Evolutionary conservation across 2,888 invertebrate genomes (phyloP).

Genomic region (Hecatera dysodea): DNA sequence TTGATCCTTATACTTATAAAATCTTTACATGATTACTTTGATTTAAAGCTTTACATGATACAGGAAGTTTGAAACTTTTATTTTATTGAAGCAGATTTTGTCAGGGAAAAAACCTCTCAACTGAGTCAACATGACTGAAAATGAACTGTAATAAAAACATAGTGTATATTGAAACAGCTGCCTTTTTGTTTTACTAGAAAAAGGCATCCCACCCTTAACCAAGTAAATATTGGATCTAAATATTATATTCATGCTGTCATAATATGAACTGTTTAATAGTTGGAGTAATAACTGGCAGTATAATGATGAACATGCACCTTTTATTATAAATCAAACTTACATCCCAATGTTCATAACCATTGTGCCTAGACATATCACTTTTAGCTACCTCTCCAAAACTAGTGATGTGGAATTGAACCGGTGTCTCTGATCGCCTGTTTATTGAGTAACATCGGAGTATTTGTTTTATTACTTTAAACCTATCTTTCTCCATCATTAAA

Average conservation of each 20-base stretch:
- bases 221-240: not conserved
- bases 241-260: not conserved
- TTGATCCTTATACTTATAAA: not conserved
- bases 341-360: constrained; percentile 98
- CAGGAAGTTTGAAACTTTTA: not conserved
- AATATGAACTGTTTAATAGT: not conserved
- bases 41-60: no score
- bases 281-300: not conserved
- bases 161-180: no score
- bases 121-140: not conserved
- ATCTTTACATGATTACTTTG: constrained; percentile 15
- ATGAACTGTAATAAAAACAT: not conserved
- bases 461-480: constrained; percentile 97
- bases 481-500: constrained; percentile 97
- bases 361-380: constrained; percentile 94
- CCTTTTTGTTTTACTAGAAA: not conserved
- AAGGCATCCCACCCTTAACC: not conserved
- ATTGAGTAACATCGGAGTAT: constrained; percentile 97
- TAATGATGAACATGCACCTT: not conserved
- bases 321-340: constrained; percentile 87
- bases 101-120: not conserved
- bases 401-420: constrained; percentile 95
- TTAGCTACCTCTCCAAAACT: constrained; percentile 94
- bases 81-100: constrained; percentile 16
- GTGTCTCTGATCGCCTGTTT: constrained; percentile 95